These are phyloP conservation scores for Oncorhynchus gorbuscha DNA, from an alignment of 2,113 vertebrate genomes.

Conservation along the genomic window DNA sequence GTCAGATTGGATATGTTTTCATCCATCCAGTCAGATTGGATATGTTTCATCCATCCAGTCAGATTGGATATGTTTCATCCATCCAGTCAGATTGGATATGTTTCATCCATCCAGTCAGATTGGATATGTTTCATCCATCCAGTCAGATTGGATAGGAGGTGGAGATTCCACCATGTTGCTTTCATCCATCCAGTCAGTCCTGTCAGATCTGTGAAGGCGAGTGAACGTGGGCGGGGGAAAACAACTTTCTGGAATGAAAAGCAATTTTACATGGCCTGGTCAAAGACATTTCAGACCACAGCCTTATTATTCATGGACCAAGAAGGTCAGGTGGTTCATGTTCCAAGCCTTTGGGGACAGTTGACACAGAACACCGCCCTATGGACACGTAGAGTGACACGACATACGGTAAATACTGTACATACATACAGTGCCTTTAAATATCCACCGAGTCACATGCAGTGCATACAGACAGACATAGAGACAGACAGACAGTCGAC, in stretches of 20 bases:
- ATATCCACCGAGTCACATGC: conserved; percentile 1
- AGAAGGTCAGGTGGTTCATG: conserved; percentile 30
- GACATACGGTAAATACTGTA: not conserved
- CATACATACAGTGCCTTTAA: conserved; percentile 7
- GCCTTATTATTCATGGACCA: conserved; percentile 36
- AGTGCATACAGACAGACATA: not conserved
- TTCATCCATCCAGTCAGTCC: too few relatives aligned
- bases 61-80: too few relatives aligned
- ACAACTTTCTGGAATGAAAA: too few relatives aligned
- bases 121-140: too few relatives aligned
- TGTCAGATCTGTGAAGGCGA: too few relatives aligned
- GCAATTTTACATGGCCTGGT: not conserved
- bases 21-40: not conserved
- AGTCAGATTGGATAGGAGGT: too few relatives aligned
- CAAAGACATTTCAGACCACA: conserved; percentile 7
- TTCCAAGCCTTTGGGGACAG: conserved; percentile 1
- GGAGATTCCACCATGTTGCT: too few relatives aligned
- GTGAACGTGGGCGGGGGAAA: too few relatives aligned
- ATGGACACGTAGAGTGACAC: conserved; percentile 18
- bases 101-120: too few relatives aligned
- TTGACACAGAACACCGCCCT: conserved; percentile 21
- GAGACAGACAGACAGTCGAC: not conserved
- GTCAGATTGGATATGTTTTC: too few relatives aligned
- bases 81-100: too few relatives aligned
- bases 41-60: too few relatives aligned